Conservation (phyloP, 2,888 invertebrate species). For the Campoletis raptor region DNA sequence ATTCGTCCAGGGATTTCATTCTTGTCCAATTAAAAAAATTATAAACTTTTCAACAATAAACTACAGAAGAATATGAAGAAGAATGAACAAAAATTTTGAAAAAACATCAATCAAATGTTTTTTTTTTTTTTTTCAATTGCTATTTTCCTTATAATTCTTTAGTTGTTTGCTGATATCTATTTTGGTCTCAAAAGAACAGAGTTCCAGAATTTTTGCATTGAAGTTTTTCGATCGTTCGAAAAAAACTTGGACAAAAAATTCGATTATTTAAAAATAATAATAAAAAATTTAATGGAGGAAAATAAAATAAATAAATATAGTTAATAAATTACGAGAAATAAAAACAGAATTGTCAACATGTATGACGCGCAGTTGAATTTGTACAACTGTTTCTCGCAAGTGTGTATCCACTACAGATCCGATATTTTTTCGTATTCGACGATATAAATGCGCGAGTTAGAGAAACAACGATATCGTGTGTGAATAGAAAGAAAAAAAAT, state of each 20-base stretch:
- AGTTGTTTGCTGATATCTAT: background rate
- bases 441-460: background rate
- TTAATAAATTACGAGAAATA: no score
- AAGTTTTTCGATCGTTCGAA: no score
- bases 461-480: background rate
- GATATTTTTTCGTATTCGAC: background rate
- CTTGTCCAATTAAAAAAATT: background rate
- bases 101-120: background rate
- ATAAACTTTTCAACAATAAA: background rate
- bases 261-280: background rate
- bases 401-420: background rate
- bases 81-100: background rate
- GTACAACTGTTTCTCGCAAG: slow-evolving; percentile 32
- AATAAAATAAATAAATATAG: background rate
- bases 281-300: background rate
- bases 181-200: no score
- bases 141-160: background rate
- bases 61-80: background rate
- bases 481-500: background rate
- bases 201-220: no score
- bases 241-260: background rate
- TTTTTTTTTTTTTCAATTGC: background rate
- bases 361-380: slow-evolving; percentile 17
- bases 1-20: background rate
- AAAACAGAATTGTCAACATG: background rate